phyloP scores from a whole-genome alignment of 1,140 invertebrate species.

The Acromyrmex charruanus region DNA sequence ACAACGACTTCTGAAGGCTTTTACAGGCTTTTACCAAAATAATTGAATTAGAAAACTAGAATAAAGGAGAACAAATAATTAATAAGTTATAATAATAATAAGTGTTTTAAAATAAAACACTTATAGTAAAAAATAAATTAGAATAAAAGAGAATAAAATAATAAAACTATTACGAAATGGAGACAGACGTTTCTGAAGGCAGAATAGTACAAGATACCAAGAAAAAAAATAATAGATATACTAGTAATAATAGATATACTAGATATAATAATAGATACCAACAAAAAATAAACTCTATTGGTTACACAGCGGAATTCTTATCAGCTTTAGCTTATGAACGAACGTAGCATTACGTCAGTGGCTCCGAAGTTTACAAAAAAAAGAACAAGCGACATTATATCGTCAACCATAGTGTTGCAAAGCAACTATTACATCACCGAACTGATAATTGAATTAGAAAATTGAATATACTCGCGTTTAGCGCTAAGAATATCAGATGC shows the following conservation, averaged over 20 bases:
- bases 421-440: conserved; percentile 5
- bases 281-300: neutral
- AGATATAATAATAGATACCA: neutral
- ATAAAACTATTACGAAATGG: too few species aligned
- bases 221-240: too few species aligned
- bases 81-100: too few species aligned
- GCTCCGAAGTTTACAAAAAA: neutral
- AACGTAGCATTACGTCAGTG: neutral
- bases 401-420: neutral
- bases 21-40: neutral
- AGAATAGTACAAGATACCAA: too few species aligned
- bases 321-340: neutral
- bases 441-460: conserved; percentile 2
- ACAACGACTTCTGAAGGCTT: neutral
- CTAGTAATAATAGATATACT: too few species aligned
- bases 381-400: neutral
- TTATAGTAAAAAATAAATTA: too few species aligned
- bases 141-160: too few species aligned
- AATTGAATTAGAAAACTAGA: neutral
- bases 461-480: neutral
- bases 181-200: too few species aligned
- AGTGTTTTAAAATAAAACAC: too few species aligned
- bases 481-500: neutral
- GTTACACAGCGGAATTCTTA: neutral
- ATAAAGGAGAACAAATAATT: neutral